Evolutionary conservation across 2,888 invertebrate species (phyloP), one percentile per base, ranked within the genome.

Genomic region (Tricholauxania praeusta): DNA sequence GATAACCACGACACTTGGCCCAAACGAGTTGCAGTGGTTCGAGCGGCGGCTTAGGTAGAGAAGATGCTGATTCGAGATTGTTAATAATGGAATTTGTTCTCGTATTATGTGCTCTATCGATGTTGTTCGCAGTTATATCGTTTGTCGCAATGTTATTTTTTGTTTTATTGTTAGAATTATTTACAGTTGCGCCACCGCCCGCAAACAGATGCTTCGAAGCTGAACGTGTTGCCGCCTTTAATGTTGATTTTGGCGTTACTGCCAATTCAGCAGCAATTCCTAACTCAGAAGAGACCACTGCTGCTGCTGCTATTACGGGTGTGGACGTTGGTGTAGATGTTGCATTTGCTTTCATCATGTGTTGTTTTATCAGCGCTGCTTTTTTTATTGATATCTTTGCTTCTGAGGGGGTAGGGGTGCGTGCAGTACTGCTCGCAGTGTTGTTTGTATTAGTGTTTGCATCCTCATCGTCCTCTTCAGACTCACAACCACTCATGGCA

Each of bases 1-100:
- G 97, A 88, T 97, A 97, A 28, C 97, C 88, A 7, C 95, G 92
- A 89, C 97, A 97, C 86, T 98, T 98, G 19, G 98, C 98, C 98
- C 98, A 98, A 3, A 98, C 98, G 62, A 98, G 90, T 86, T 97
- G 96, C 75, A 98, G 88, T 2, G 97, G 96, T 81, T 95, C 93
- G 73, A 97, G 86, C 49, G 91, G 85, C 8, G 85, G 83, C 80
- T 86, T 86, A 59, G 84, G 81, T n/a, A 82, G 78, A 60, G 78
- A 74, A 72, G n/a, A 69, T 68, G 49, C 32, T 22, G 64, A 51
- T 14, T 49, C 51, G 15, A 32, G 19, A 10, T 39, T 39, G 39
- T 39, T 39, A 7, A 39, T 7, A 10, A 19, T 17, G 59, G 71
- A 55, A 62, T 73, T 74, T 22, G 72, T 65, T 74, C 72, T 75